Evolutionary conservation across 2,113 vertebrate species (phyloP).

Genomic region (Tonatia bakeri): DNA sequence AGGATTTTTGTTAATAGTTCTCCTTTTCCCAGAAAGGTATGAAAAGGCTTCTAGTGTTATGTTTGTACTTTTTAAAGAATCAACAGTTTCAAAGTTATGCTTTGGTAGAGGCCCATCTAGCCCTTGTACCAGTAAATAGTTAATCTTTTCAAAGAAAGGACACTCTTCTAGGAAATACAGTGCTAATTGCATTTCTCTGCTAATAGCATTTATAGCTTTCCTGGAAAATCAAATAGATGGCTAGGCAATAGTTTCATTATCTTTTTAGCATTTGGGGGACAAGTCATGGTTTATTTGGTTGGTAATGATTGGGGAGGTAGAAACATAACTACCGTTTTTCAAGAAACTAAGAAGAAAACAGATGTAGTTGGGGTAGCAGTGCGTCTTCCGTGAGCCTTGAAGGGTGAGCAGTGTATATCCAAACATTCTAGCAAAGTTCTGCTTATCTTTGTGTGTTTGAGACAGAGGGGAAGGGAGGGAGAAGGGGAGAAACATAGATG

Average conservation of each 20-base stretch:
- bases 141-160: constrained; percentile 14
- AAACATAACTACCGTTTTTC: not conserved
- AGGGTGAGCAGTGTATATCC: not conserved
- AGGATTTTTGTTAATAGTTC: not conserved
- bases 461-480: too few species aligned
- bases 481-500: too few species aligned
- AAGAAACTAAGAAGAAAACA: constrained; percentile 14
- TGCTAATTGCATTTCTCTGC: constrained; percentile 17
- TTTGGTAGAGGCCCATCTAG: not conserved
- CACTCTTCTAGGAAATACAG: constrained; percentile 7
- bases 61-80: not conserved
- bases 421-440: not conserved
- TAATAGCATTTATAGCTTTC: not conserved
- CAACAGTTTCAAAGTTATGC: not conserved
- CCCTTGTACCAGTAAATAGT: constrained; percentile 6
- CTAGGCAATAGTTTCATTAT: not conserved
- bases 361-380: not conserved
- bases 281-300: not conserved
- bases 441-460: too few species aligned
- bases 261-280: not conserved
- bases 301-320: not conserved
- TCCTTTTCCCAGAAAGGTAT: not conserved
- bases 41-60: not conserved
- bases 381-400: not conserved
- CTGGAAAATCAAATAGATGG: not conserved